Evolutionary conservation across 1,140 invertebrate genomes (phyloP).

Genomic region (Globodera rostochiensis): DNA sequence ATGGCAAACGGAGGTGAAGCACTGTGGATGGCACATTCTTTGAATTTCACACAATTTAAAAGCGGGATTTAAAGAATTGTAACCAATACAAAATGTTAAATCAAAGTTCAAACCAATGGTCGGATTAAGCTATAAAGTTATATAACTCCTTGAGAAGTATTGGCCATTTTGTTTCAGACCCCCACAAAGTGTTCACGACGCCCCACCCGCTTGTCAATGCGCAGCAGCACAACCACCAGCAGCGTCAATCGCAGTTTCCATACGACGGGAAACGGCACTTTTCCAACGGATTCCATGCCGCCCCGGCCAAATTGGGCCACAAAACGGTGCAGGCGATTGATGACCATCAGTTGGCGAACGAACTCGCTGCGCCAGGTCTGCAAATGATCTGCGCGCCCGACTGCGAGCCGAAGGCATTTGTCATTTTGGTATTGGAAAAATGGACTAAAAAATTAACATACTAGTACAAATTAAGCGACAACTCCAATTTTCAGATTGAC

Average conservation of each 20-base stretch:
- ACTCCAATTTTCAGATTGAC: slow-evolving; percentile 25
- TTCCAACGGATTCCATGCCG: background rate
- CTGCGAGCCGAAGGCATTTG: slow-evolving; percentile 36
- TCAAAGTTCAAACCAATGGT: too few relatives aligned
- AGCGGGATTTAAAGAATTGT: too few relatives aligned
- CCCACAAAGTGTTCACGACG: background rate
- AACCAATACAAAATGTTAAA: too few relatives aligned
- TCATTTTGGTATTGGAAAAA: slow-evolving; percentile 19
- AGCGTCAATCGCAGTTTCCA: background rate
- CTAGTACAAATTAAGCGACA: background rate
- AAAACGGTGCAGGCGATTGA: slow-evolving; percentile 23
- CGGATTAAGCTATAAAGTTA: too few relatives aligned
- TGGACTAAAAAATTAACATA: background rate
- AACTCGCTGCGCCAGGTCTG: slow-evolving; percentile 12
- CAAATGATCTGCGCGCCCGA: slow-evolving; percentile 38
- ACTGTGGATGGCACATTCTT: background rate
- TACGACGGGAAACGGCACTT: slow-evolving; percentile 8
- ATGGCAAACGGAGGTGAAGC: slow-evolving; percentile 96
- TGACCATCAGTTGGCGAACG: background rate
- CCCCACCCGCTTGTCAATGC: background rate
- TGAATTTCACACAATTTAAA: too few relatives aligned
- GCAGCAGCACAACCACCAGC: background rate
- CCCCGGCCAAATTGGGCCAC: slow-evolving; percentile 23
- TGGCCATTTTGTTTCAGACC: background rate
- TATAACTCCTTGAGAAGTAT: too few relatives aligned